These are phyloP conservation scores for Sus scrofa DNA, from an alignment of 2,113 vertebrate species.

Conservation along the genomic window T2T-Sscrofa CM000816.6:37188501-37189000, in stretches of 20 bases:
- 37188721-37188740: conserved; percentile 33
- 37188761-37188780: not conserved
- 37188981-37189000: not conserved
- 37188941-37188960: not conserved
- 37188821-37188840: not conserved
- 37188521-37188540: rapidly evolving
- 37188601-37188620: not conserved
- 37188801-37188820: not conserved
- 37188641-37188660: rapidly evolving
- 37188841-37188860: conserved; percentile 50
- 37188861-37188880: not conserved
- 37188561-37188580: not conserved
- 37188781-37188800: conserved; percentile 28
- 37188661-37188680: not conserved
- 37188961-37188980: not conserved
- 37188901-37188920: not conserved
- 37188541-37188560: not conserved
- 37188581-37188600: not conserved
- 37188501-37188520: not conserved
- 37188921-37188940: not conserved
- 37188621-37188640: not conserved
- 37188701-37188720: not conserved
- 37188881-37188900: conserved; percentile 9
- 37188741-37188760: not conserved
- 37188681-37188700: not conserved